A percentile compares a stretch with the other conserved stretches of the same genome.
These are phyloP conservation scores for Mus minutoides DNA, from an alignment of 2,797 vertebrate genomes.

Conservation along the genomic window DNA sequence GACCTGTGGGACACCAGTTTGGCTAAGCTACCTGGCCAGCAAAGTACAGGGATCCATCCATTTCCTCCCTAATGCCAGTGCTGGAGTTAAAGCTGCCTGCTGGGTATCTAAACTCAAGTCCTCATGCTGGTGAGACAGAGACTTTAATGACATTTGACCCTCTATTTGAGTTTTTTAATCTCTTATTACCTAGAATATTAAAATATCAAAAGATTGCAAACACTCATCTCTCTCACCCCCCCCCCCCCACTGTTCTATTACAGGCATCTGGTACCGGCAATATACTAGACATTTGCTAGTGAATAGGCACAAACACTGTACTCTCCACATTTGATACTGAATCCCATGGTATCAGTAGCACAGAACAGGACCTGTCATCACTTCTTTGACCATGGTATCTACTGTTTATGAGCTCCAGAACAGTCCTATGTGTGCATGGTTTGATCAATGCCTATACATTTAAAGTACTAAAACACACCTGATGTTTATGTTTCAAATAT, in stretches of 20 bases:
- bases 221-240: too few relatives aligned
- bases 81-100: not conserved
- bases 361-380: not conserved
- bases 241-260: not conserved
- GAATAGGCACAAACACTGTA: not conserved
- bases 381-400: not conserved
- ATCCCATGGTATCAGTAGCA: not conserved
- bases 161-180: not conserved
- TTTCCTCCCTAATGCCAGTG: not conserved
- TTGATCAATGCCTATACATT: not conserved
- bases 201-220: not conserved
- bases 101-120: not conserved
- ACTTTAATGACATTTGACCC: not conserved
- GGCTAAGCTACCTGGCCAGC: not conserved
- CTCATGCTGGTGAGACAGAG: not conserved
- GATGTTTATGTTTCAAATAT: not conserved
- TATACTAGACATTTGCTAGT: not conserved
- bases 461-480: not conserved
- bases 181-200: not conserved
- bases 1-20: not conserved
- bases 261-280: not conserved
- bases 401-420: not conserved
- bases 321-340: fast-evolving
- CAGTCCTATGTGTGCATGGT: too few relatives aligned
- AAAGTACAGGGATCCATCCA: not conserved